Conservation (phyloP, 2,113 vertebrate species). For the Gymnogyps californianus region DNA sequence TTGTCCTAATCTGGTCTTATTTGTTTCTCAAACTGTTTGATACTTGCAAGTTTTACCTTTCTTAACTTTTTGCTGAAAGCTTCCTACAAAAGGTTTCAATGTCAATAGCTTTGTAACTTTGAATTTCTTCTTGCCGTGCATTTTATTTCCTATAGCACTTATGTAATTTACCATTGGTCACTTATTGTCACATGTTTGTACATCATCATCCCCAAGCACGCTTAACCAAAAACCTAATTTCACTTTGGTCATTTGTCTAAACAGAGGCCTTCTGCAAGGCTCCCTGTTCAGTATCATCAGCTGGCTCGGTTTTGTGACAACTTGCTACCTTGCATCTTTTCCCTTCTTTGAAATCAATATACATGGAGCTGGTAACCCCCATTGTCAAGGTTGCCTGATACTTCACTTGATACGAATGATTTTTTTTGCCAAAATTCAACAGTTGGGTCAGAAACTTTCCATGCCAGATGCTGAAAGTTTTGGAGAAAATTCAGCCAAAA, state of each 20-base stretch:
- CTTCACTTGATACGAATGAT: neutral
- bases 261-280: neutral
- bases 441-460: conserved; percentile 14
- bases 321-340: neutral
- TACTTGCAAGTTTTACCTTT: neutral
- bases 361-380: neutral
- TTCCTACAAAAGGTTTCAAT: neutral
- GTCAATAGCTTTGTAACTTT: neutral
- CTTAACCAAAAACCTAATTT: neutral
- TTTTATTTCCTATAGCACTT: neutral
- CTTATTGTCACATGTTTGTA: neutral
- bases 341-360: neutral
- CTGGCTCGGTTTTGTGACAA: neutral
- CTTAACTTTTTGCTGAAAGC: neutral
- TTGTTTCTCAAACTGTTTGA: neutral
- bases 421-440: neutral
- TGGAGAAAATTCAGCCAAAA: conserved; percentile 30
- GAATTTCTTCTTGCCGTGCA: neutral
- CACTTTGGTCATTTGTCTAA: neutral
- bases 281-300: neutral
- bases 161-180: neutral
- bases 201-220: neutral
- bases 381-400: neutral
- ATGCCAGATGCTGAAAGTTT: conserved; percentile 28
- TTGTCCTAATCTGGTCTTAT: neutral